Evolutionary conservation across 2,888 invertebrate species (phyloP), one percentile per base, ranked within the genome.

Genomic region (Horisme vitalbata): DNA sequence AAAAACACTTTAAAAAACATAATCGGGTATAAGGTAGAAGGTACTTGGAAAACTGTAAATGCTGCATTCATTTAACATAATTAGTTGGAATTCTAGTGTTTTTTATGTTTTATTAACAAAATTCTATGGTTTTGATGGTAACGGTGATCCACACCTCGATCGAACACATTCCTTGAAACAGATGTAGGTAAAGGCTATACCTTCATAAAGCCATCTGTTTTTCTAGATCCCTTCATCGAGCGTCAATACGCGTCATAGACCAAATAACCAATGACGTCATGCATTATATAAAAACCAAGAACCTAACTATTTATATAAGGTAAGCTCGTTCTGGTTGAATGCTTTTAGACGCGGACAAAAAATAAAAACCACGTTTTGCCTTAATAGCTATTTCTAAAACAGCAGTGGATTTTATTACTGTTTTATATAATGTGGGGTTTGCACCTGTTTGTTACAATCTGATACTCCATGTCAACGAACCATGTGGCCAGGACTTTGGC

Each of bases 71-170:
- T n/a, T n/a, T n/a, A n/a, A n/a, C n/a, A n/a, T n/a, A n/a, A 49
- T 43, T 52, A 57, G 56, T 60, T 49, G 48, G 56, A 49, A 43
- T 15, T 11, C 5, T 13, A 18, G 26, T 54, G n/a, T n/a, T n/a
- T n/a, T n/a, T 49, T 57, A 59, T 65, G 65, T 65, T 64, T 66
- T 1, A 1, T 23, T 5, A 34, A 71, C 63, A 68, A 63, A 66
- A 60, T 55, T 62, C 72, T 65, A 75, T 77, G 76, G 76, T 75
- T n/a, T n/a, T 64, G 68, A 71, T 71, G 72, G 41, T 46, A 52
- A 72, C 77, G 75, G 51, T 57, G 55, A 59, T 59, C 59, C 49
- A 61, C 55, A 49, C 45, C 49, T 51, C n/a, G n/a, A n/a, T n/a
- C n/a, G n/a, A n/a, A n/a, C n/a, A n/a, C n/a, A n/a, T n/a, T n/a